Percentiles rank a stretch among this genome's conserved stretches.
Evolutionary conservation across 2,113 vertebrate species (phyloP).

Genomic region (Peromyscus leucopus): DNA sequence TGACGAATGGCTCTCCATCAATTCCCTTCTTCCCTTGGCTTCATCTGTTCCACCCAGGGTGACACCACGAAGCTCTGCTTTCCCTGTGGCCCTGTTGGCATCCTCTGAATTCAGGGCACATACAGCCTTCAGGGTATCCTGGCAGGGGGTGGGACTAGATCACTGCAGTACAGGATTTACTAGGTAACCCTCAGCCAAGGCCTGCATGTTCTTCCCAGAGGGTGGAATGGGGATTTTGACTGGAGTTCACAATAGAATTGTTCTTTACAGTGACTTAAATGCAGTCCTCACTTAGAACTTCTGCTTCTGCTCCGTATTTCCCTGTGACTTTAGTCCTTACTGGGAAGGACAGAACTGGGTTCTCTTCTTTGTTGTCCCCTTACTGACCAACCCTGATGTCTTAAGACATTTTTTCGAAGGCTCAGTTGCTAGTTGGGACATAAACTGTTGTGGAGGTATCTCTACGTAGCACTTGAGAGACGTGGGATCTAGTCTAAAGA

Average conservation of each 20-base stretch:
- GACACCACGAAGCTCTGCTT: not conserved
- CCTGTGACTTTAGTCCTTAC: not conserved
- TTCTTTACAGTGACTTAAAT: constrained; percentile 17
- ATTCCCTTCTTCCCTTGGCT: not conserved
- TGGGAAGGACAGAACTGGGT: not conserved
- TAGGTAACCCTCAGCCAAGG: not conserved
- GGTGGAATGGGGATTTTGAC: not conserved
- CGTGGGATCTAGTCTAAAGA: not conserved
- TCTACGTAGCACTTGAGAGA: not conserved
- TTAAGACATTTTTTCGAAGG: not conserved
- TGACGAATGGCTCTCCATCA: not conserved
- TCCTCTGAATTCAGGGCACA: not conserved
- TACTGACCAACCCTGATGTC: not conserved
- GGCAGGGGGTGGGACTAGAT: not conserved
- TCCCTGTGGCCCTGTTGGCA: not conserved
- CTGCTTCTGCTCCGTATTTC: not conserved
- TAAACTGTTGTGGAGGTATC: not conserved
- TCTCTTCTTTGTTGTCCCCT: not conserved
- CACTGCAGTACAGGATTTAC: not conserved
- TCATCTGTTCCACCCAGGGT: not conserved
- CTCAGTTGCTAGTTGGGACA: not conserved
- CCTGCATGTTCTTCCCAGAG: not conserved
- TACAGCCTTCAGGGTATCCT: not conserved
- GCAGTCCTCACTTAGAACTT: not conserved
- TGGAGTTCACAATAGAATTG: not conserved